These are phyloP conservation scores for Ifrita kowaldi DNA, from an alignment of 2,113 vertebrate species.

Conservation along the genomic window DNA sequence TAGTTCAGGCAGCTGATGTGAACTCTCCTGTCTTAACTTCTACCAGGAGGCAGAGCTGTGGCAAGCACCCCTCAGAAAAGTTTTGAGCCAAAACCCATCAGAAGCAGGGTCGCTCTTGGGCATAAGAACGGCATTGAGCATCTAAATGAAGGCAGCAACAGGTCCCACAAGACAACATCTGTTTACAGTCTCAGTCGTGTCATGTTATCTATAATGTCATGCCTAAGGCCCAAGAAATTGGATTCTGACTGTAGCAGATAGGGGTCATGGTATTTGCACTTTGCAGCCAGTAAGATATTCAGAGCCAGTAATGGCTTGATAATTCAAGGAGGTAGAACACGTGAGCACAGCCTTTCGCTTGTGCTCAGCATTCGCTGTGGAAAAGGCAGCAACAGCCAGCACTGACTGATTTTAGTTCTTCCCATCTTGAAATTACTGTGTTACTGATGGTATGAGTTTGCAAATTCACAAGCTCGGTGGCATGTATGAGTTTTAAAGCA, in stretches of 20 bases:
- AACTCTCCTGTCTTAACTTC: background rate
- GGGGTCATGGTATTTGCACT: background rate
- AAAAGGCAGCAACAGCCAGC: background rate
- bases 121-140: rapidly evolving
- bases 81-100: background rate
- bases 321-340: background rate
- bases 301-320: background rate
- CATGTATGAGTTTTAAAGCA: background rate
- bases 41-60: background rate
- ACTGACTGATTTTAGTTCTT: background rate
- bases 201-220: background rate
- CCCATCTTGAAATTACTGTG: background rate
- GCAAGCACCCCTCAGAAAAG: background rate
- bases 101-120: background rate
- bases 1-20: background rate
- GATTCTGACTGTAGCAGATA: background rate
- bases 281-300: background rate
- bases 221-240: background rate
- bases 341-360: rapidly evolving
- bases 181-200: background rate
- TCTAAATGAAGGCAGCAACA: background rate
- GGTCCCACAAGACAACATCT: background rate
- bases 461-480: background rate
- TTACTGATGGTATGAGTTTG: background rate
- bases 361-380: rapidly evolving